These are phyloP conservation scores for Paracentrotus lividus DNA, from an alignment of 53 echinoderm and acorn worm species.

Conservation along the genomic window DNA sequence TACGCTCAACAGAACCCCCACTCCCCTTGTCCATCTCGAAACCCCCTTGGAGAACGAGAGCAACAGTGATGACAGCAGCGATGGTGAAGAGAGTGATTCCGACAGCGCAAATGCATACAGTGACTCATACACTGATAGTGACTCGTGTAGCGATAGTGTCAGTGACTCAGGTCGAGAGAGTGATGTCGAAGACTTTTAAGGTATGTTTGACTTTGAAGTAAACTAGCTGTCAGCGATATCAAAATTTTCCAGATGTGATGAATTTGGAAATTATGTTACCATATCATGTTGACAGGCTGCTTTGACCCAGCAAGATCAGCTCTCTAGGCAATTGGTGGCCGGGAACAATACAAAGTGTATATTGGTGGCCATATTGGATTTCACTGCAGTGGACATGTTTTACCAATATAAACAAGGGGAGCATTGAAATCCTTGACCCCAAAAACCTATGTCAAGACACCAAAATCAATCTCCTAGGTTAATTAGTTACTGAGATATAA, in stretches of 20 bases:
- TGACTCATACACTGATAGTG: constrained; percentile 41
- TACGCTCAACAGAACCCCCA: constrained; percentile 56
- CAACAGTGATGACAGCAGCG: constrained; percentile 4
- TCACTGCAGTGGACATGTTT: background rate
- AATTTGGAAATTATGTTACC: constrained; percentile 36
- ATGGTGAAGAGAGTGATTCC: constrained; percentile 29
- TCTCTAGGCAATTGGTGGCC: background rate
- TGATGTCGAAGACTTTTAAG: constrained; percentile 7
- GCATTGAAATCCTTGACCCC: constrained; percentile 20
- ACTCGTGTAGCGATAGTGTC: constrained; percentile 4
- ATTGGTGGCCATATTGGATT: constrained; percentile 19
- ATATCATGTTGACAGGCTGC: background rate
- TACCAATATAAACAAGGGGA: too few species aligned
- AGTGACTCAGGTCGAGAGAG: background rate
- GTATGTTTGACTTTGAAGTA: constrained; percentile 8
- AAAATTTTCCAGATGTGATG: constrained; percentile 36
- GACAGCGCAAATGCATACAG: constrained; percentile 41
- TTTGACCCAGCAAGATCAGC: constrained; percentile 20
- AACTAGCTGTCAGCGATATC: constrained; percentile 4
- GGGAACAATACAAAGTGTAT: background rate
- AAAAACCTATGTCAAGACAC: constrained; percentile 34
- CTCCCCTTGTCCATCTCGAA: constrained; percentile 23
- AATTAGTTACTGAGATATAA: too few species aligned
- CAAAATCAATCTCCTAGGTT: background rate
- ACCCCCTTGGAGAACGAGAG: background rate